phyloP scores from a whole-genome alignment of 64 coral and sea anemone genomes.

The Anthopleura sola region DNA sequence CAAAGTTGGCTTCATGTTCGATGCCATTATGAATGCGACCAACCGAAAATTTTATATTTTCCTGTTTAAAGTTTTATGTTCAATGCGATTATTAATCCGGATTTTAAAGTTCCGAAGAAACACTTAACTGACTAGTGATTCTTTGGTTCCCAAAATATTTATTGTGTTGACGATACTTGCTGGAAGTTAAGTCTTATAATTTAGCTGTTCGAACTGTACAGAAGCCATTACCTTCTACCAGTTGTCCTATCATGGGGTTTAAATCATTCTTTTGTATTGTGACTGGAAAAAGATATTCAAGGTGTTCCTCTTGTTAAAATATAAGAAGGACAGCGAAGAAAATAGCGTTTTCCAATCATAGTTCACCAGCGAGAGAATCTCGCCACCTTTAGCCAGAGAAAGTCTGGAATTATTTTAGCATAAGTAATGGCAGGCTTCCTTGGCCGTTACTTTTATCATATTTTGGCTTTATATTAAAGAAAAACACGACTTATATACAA shows the following conservation, averaged over 20 bases:
- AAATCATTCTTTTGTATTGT: conserved; percentile 20
- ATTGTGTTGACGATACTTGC: neutral
- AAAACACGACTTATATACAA: neutral
- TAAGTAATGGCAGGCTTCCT: neutral
- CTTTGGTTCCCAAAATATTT: neutral
- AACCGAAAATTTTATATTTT: neutral
- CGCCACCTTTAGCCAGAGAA: neutral
- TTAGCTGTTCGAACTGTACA: neutral
- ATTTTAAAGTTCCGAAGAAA: neutral
- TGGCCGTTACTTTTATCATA: neutral
- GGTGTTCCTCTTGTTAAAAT: conserved; percentile 3
- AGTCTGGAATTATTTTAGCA: no score
- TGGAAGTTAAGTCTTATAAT: no score
- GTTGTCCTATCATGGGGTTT: conserved; percentile 3
- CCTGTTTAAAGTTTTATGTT: neutral
- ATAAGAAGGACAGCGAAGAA: neutral
- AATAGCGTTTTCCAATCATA: neutral
- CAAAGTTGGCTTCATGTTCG: neutral
- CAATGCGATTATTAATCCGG: neutral
- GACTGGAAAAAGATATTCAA: conserved; percentile 11
- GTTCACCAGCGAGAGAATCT: neutral
- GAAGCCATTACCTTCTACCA: neutral
- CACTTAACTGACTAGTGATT: neutral
- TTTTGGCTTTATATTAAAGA: neutral
- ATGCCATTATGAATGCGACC: neutral